These are phyloP conservation scores for Centropus bengalensis DNA, from an alignment of 2,113 vertebrate species.

Conservation along the genomic window DNA sequence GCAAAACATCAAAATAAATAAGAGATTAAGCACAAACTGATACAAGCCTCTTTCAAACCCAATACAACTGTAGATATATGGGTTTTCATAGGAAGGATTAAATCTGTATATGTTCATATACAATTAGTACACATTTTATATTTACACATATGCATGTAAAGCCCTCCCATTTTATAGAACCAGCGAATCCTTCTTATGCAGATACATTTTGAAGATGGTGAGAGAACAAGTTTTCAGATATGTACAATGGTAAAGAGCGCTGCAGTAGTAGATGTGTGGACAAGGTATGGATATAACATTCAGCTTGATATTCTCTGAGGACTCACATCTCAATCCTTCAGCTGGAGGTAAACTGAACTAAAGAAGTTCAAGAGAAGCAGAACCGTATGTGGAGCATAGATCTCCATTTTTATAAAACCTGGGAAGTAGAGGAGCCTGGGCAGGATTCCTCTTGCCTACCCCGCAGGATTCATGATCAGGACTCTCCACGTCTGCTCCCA, in stretches of 20 bases:
- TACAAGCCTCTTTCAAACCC: neutral
- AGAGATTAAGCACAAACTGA: neutral
- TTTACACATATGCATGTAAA: neutral
- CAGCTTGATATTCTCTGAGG: neutral
- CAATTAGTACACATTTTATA: neutral
- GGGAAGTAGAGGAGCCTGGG: neutral
- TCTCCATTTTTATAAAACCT: neutral
- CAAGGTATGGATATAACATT: fast-evolving
- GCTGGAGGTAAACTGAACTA: neutral
- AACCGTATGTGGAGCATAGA: fast-evolving
- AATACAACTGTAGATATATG: neutral
- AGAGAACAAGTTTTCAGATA: neutral
- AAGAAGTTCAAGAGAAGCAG: neutral
- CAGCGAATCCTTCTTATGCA: neutral
- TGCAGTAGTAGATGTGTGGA: neutral
- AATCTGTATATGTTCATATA: neutral
- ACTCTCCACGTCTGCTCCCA: neutral
- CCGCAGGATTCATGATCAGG: neutral
- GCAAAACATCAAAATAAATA: neutral
- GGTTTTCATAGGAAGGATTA: neutral
- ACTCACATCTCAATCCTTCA: neutral
- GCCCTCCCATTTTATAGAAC: neutral
- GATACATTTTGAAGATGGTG: neutral
- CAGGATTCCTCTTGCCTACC: neutral
- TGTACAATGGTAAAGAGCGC: fast-evolving